Evolutionary conservation across 2,888 invertebrate genomes (phyloP), one percentile per base, ranked within the genome.

Genomic region (Peribatodes rhomboidaria): DNA sequence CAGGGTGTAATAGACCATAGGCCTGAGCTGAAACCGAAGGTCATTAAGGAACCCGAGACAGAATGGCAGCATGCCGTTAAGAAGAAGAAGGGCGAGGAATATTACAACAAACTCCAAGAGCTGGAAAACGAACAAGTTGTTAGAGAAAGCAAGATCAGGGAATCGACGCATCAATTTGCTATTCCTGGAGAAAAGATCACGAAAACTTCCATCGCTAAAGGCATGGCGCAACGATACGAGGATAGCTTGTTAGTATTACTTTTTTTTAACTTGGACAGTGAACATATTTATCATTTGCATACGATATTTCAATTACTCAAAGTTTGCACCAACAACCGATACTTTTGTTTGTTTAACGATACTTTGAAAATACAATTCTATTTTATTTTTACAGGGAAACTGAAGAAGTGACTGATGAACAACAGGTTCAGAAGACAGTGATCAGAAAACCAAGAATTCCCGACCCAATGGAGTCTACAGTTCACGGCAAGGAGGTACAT

Each of bases 401-500:
- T 16, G 95, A 95, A 77, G 94, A 94, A 75, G 79, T 90, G 2
- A 79, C 84, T 35, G 94, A 94, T 73, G 87, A 89, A 20, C 91
- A 91, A 78, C 91, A 91, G 80, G 88, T 88, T 46, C 84, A 87
- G 77, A 94, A 89, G 81, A 95, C 92, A 85, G 92, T 80, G 72
- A 83, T 83, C 9, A 81, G 82, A 78, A 95, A 93, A 80, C 94
- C 83, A 72, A 94, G 90, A 84, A 94, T 94, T 80, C 96, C 96
- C 11, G 96, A 96, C 67, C 97, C 97, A 11, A 95, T 96, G 0
- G 98, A 98, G 89, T 97, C 98, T 8, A 95, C 96, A 0, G 96
- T 98, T 13, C 98, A 98, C 82, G 98, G 98, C 33, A 96, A 97
- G 73, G 98, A 98, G 91, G 96, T 98, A 6, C 96, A 98, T 81